Base-by-base conservation (phyloP, 1,140 invertebrate genomes). In the Lysiphlebus fabarum region DNA sequence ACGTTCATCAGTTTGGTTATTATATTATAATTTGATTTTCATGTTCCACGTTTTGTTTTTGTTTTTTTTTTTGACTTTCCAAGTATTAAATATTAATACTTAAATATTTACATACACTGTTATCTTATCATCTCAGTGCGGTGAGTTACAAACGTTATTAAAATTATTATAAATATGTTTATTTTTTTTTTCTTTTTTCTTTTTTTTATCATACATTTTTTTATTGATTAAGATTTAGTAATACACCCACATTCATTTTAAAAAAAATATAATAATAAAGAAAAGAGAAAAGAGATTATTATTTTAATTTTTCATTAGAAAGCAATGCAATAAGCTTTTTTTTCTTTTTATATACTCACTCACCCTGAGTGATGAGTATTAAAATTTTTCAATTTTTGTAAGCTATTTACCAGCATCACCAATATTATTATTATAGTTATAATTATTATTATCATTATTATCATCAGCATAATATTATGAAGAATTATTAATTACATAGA, bases 111-210 rank as follows among this genome's bases (percentile, higher is more conserved):
- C 73, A 74, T 70, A 70, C 72, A 73, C 66, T 62, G 65, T 70
- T 45, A 53, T 59, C 62, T 63, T 26, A 48, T 56, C 59, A 51
- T 59, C 12, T 53, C 58, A 61, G 63, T 61, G 59, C 55, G 62
- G 63, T 64, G 62, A 51, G 49, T 79, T 79, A 77, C 77, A 77
- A 77, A 79, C 70, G 71, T 77, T 78, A 76, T 77, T 78, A 78
- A 78, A 79, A 77, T 77, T 77, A 77, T 75, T 77, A 78, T 76
- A 78, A 76, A 78, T 78, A 75, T 78, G 37, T 51, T 51, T 75
- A 77, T 73, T 75, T 69, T 69, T 68, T 67, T 70, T 71, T 33
- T 38, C 12, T 37, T 51, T 36, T 51, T 38, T n/a, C 11, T n/a
- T 38, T 37, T n/a, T 34, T 51, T 38, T 53, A 53, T 66, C 56